A percentile compares a stretch with the other conserved stretches of the same genome.
Conservation (phyloP, 2,113 vertebrate genomes). For the Merops nubicus region DNA sequence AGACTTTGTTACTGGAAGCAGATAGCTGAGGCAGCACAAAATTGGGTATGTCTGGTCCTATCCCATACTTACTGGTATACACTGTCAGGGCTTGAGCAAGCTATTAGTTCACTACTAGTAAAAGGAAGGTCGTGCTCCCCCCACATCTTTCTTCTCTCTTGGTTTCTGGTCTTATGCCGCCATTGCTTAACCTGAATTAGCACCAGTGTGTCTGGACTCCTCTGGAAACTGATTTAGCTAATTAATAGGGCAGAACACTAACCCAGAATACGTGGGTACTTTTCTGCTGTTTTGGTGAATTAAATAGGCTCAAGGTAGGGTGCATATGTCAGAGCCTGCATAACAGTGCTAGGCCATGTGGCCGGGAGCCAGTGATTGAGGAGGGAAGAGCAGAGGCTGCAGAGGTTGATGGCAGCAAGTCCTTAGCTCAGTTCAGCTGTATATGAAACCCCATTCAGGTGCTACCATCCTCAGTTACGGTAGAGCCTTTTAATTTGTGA, state of each 20-base stretch:
- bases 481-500: not conserved
- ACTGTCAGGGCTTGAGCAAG: not conserved
- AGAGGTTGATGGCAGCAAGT: not conserved
- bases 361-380: not conserved
- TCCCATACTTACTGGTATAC: not conserved
- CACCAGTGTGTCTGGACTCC: not conserved
- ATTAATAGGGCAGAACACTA: not conserved
- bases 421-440: not conserved
- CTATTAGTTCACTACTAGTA: not conserved
- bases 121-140: not conserved
- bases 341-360: not conserved
- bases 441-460: not conserved
- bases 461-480: not conserved
- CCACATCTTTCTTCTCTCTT: not conserved
- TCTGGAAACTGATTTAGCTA: not conserved
- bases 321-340: not conserved
- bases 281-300: not conserved
- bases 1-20: not conserved
- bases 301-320: not conserved
- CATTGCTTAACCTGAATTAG: not conserved
- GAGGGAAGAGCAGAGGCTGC: not conserved
- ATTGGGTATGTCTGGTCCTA: not conserved
- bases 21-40: not conserved
- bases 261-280: not conserved
- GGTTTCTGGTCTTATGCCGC: not conserved